Evolutionary conservation across 2,888 invertebrate species (phyloP), one percentile per base, ranked within the genome.

Genomic region (Caenorhabditis auriculariae): DNA sequence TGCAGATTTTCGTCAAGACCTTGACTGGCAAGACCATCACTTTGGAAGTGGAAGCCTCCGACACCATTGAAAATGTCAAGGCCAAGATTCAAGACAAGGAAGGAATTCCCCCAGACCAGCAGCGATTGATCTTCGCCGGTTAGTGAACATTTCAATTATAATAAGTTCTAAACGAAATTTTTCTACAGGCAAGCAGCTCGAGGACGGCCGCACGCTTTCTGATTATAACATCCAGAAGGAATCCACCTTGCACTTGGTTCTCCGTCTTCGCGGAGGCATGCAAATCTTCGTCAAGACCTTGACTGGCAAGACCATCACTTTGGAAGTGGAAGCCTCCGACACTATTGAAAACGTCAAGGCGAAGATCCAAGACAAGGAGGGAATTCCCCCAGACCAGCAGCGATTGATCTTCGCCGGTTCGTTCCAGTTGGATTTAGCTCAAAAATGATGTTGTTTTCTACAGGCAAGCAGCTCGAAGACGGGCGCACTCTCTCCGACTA

Each of bases 271-370:
- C 24, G 12, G 17, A 15, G 28, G 17, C 12, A 91, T 93, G 92
- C 93, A 94, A 88, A 93, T 94, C 85, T 94, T 92, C 84, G 91
- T 92, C 68, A 92, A 92, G 86, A 92, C 91, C 76, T 87, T 92
- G 45, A 91, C 91, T 80, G 91, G 91, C 78, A 91, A 91, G 85
- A 91, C 91, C 83, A 91, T 92, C 54, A 61, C 68, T 24, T 53
- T 68, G 21, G 68, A 68, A 27, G 68, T 68, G 28, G 68, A 68
- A 47, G 65, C 65, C 28, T 62, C 59, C 21, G 62, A 62, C 51
- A 66, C 66, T 21, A 62, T 66, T 45, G 66, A 66, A 48, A 59
- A 66, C 27, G 66, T 66, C 38, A 66, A 66, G 56, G 64, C 64
- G 55, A 64, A 64, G 64, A 64, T 67, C 57, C 64, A 64, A 39